Evolutionary conservation across 2,797 vertebrate genomes (phyloP), one percentile per base, ranked within the genome.

Genomic region (Protosalanx chinensis): DNA sequence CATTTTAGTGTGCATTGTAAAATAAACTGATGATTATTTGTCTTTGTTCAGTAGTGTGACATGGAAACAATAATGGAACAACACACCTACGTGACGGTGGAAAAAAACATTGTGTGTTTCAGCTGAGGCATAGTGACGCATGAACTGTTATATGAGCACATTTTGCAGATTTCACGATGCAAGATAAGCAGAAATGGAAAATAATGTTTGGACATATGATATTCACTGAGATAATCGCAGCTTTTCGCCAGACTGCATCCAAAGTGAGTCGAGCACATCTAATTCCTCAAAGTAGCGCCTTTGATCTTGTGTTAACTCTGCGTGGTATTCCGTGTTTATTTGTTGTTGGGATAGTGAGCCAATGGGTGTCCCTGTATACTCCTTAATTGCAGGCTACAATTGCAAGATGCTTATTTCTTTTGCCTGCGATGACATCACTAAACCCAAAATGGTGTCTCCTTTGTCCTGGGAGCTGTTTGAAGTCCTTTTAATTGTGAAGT

Each of bases 241-340:
- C 78, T 83, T 88, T 75, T 83, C 35, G 78, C 84, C 77, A 79
- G 15, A 20, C 76, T 80, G 75, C 23, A 13, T 80, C 70, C 75
- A 76, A 84, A 86, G 81, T 75, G 73, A 84, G 65, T 71, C 30
- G 32, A 83, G 78, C 60, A 30, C 64, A 53, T 74, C 68, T 80
- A 79, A 85, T 78, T 86, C 74, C 72, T 73, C 10, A 65, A 76
- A 77, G 68, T 5, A 1, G 66, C 63, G 70, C 72, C 82, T 89
- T 51, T 83, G 76, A 85, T 86, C 79, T 81, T 87, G 87, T 83
- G 83, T 87, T 87, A 70, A 68, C 81, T 83, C 79, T 72, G 58
- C 30, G 49, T 82, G 77, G 80, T 80, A 82, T 87, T 87, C 79
- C 35, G 46, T 86, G 78, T 84, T 84, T 86, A 76, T 82, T 84